Conservation (phyloP, 2,888 invertebrate species). For the Willowsia nigromaculata region DNA sequence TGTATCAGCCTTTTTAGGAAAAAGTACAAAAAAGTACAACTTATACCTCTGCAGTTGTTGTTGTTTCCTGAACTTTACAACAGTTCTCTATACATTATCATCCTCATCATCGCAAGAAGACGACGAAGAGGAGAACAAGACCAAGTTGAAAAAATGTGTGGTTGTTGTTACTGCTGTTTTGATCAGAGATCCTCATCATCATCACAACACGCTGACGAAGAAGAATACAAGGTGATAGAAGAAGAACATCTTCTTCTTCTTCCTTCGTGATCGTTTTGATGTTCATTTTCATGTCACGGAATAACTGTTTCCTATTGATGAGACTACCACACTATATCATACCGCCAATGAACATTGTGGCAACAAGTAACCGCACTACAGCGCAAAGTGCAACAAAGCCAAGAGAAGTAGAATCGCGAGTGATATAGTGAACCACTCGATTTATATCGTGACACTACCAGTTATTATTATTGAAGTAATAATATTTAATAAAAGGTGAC, state of each 20-base stretch:
- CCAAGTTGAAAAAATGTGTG: conserved; percentile 40
- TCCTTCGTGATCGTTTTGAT: too few relatives aligned
- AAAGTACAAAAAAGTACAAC: conserved; percentile 37
- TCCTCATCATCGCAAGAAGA: not conserved
- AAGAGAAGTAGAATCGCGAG: not conserved
- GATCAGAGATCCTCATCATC: conserved; percentile 17
- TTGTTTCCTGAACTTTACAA: conserved; percentile 55
- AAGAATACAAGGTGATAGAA: conserved; percentile 45
- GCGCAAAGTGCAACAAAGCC: not conserved
- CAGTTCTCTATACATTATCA: not conserved
- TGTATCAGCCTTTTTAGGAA: conserved; percentile 68
- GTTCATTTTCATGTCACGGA: conserved; percentile 65
- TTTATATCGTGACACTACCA: conserved; percentile 26
- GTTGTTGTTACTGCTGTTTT: conserved; percentile 46
- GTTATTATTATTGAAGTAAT: not conserved
- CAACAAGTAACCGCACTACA: conserved; percentile 38
- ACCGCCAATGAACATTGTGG: conserved; percentile 17
- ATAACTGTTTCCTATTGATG: conserved; percentile 66
- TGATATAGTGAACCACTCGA: not conserved
- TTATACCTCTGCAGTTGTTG: conserved; percentile 5
- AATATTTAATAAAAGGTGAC: conserved; percentile 38
- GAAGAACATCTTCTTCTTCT: conserved; percentile 29
- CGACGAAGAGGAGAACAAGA: too few relatives aligned
- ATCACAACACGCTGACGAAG: not conserved
- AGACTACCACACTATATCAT: not conserved